Evolutionary conservation across 2,797 vertebrate species (phyloP).

Genomic region (Furcifer pardalis): DNA sequence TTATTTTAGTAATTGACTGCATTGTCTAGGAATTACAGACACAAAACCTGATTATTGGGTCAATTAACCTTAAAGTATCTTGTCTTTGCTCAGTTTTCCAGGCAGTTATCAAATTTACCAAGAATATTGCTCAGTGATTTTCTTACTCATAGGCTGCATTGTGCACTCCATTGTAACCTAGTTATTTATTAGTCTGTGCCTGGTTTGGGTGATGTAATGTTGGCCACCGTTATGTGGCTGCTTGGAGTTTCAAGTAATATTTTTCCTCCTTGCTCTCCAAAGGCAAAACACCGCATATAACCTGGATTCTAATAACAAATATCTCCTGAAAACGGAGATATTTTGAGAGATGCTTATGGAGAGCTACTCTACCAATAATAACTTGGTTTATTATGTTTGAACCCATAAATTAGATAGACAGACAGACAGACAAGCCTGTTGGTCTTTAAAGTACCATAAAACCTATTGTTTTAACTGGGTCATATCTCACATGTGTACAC

Average conservation of each 20-base stretch:
- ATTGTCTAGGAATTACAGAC: conserved; percentile 49
- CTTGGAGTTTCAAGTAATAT: neutral
- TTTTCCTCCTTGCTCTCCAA: neutral
- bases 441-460: no score
- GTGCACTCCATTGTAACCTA: neutral
- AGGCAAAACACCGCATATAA: neutral
- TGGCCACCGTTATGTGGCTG: conserved; percentile 1
- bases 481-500: neutral
- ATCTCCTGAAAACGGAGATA: no score
- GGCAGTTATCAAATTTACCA: conserved; percentile 18
- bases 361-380: no score
- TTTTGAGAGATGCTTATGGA: no score
- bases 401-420: no score
- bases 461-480: no score
- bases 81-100: conserved; percentile 38
- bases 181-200: neutral
- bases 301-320: neutral
- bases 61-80: conserved; percentile 62
- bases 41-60: conserved; percentile 70
- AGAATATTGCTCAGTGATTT: conserved; percentile 10
- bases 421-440: no score
- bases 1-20: conserved; percentile 69
- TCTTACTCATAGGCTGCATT: neutral
- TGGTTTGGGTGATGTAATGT: neutral
- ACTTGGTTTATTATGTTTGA: no score